A percentile compares a stretch with the other conserved stretches of the same genome.
Evolutionary conservation across 2,888 invertebrate genomes (phyloP).

Genomic region (Drosophila lutescens): DNA sequence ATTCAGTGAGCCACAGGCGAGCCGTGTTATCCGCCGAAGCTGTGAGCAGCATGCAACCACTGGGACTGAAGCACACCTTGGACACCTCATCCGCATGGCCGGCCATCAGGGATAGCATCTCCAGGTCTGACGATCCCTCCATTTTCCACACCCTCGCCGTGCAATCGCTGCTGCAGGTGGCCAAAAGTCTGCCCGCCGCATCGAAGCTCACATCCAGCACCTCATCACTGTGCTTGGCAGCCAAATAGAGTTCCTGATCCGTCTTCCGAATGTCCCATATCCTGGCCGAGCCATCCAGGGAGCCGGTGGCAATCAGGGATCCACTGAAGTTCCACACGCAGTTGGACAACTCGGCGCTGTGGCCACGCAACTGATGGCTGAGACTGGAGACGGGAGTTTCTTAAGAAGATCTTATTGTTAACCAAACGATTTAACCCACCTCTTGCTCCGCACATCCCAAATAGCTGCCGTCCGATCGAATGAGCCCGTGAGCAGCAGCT

Average conservation of each 20-base stretch:
- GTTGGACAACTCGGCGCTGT: conserved; percentile 88
- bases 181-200: conserved; percentile 89
- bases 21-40: conserved; percentile 91
- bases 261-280: conserved; percentile 88
- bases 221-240: conserved; percentile 88
- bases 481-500: conserved; percentile 90
- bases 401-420: neutral
- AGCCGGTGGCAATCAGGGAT: conserved; percentile 88
- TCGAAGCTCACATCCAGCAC: conserved; percentile 92
- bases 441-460: conserved; percentile 89
- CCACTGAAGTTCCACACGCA: conserved; percentile 89
- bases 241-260: conserved; percentile 85
- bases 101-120: conserved; percentile 86
- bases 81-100: conserved; percentile 90
- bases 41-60: conserved; percentile 89
- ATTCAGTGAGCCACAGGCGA: conserved; percentile 88
- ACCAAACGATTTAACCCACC: conserved; percentile 82
- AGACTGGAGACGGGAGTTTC: conserved; percentile 83
- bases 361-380: conserved; percentile 86
- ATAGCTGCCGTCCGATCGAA: conserved; percentile 91
- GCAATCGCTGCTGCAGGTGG: conserved; percentile 91
- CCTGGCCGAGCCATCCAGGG: conserved; percentile 89
- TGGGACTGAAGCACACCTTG: conserved; percentile 92
- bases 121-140: conserved; percentile 42
- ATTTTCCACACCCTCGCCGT: conserved; percentile 89